phyloP scores from a whole-genome alignment of 2,113 vertebrate genomes.

The Nibea coibor region DNA sequence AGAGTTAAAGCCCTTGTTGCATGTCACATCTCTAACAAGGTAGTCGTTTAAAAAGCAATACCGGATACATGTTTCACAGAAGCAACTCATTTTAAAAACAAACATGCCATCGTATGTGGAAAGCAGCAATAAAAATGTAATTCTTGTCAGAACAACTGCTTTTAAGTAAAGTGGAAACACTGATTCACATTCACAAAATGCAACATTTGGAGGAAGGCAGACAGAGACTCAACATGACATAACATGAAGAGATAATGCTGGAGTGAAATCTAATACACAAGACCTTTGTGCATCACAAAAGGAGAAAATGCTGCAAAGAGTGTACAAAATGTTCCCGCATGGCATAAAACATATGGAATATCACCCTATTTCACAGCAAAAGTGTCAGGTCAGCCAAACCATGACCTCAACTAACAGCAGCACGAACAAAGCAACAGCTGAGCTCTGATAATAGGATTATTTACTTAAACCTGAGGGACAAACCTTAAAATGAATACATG shows the following conservation, averaged over 20 bases:
- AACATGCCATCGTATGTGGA: neutral
- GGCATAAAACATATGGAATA: neutral
- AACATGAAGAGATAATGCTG: neutral
- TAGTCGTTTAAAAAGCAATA: neutral
- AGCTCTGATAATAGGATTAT: slow-evolving; percentile 62
- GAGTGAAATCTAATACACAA: neutral
- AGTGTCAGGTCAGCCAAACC: slow-evolving; percentile 39
- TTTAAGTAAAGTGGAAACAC: neutral
- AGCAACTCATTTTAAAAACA: neutral
- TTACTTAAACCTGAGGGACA: slow-evolving; percentile 36
- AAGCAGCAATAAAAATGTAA: neutral
- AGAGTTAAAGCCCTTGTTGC: neutral
- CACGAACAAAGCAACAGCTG: slow-evolving; percentile 50
- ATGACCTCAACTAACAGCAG: slow-evolving; percentile 51
- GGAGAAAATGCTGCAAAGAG: neutral
- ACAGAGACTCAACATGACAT: neutral
- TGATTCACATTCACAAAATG: neutral
- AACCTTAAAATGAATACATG: slow-evolving; percentile 29
- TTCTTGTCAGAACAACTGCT: neutral
- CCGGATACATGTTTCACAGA: neutral
- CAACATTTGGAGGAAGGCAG: neutral
- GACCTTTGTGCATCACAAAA: neutral
- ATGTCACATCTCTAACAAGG: neutral
- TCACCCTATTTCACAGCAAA: slow-evolving; percentile 29
- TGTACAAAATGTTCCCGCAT: neutral